These are phyloP conservation scores for Nerophis lumbriciformis DNA, from an alignment of 2,113 vertebrate genomes.

Conservation along the genomic window DNA sequence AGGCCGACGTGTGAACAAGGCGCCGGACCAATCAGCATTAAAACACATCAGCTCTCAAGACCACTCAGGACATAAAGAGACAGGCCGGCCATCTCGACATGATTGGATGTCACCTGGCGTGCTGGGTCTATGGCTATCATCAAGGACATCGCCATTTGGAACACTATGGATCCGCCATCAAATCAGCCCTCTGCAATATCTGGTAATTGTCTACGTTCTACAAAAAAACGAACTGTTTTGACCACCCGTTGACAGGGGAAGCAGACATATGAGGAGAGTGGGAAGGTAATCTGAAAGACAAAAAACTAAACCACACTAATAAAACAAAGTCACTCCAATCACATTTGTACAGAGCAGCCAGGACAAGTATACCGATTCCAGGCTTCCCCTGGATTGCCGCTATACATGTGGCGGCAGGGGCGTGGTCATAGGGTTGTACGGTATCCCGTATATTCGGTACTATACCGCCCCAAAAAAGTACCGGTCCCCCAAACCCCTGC, in stretches of 20 bases:
- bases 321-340: no score
- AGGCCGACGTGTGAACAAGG: slow-evolving; percentile 38
- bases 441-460: no score
- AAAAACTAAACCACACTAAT: slow-evolving; percentile 45
- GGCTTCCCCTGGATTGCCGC: no score
- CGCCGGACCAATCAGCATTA: slow-evolving; percentile 35
- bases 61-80: slow-evolving; percentile 56
- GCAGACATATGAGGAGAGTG: slow-evolving; percentile 15
- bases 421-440: no score
- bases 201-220: slow-evolving; percentile 54
- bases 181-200: slow-evolving; percentile 55
- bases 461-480: no score
- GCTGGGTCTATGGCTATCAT: slow-evolving; percentile 58
- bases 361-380: no score
- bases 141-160: slow-evolving; percentile 55
- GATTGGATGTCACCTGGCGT: slow-evolving; percentile 63
- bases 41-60: slow-evolving; percentile 52
- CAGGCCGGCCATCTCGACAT: slow-evolving; percentile 51
- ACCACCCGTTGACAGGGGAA: slow-evolving; percentile 28
- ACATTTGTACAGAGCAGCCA: no score
- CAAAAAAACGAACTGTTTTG: slow-evolving; percentile 14
- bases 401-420: no score
- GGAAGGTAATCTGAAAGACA: background rate
- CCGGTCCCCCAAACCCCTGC: no score
- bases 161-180: slow-evolving; percentile 56